Conservation (phyloP, 2,113 vertebrate genomes). For the Lepus europaeus region DNA sequence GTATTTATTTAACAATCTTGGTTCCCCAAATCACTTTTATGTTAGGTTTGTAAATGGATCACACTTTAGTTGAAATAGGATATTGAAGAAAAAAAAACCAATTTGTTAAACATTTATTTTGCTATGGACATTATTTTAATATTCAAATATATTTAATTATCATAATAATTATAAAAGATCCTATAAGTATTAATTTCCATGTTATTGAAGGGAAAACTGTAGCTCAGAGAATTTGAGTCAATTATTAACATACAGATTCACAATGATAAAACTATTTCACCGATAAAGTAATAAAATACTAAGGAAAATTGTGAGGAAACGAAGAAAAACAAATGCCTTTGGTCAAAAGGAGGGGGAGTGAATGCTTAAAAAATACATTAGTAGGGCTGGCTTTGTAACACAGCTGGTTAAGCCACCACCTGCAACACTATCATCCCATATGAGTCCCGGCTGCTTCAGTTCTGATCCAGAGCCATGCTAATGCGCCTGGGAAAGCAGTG, state of each 20-base stretch:
- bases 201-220: not conserved
- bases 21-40: conserved; percentile 8
- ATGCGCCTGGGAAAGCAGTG: no score
- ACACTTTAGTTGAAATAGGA: not conserved
- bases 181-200: not conserved
- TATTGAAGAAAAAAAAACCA: not conserved
- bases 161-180: not conserved
- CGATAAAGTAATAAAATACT: conserved; percentile 1
- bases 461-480: no score
- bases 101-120: not conserved
- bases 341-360: not conserved
- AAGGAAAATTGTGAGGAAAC: not conserved
- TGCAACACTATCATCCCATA: no score
- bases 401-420: no score
- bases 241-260: not conserved
- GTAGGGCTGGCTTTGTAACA: no score
- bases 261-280: not conserved
- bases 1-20: conserved; percentile 7
- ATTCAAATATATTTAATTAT: conserved; percentile 14
- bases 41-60: not conserved
- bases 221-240: not conserved
- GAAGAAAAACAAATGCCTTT: not conserved
- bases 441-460: no score
- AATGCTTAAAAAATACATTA: not conserved
- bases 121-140: not conserved